These are phyloP conservation scores for Numida meleagris DNA, from an alignment of 2,113 vertebrate genomes.

Conservation along the genomic window DNA sequence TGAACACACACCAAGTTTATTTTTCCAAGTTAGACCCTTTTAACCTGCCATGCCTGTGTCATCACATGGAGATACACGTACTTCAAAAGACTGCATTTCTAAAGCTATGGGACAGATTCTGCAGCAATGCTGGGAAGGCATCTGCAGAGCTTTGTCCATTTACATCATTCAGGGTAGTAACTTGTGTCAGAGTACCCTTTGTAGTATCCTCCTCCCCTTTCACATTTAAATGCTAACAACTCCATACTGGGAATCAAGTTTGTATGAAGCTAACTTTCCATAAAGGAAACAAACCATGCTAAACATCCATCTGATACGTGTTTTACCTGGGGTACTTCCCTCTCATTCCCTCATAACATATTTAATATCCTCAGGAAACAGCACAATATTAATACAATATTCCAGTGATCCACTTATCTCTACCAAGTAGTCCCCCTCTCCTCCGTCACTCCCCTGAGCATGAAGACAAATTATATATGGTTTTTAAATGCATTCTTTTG, in stretches of 20 bases:
- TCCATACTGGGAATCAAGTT: background rate
- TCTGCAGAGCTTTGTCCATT: background rate
- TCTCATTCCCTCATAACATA: background rate
- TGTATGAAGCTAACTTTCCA: background rate
- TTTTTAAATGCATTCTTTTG: slow-evolving; percentile 52
- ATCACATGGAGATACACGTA: background rate
- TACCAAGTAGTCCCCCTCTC: background rate
- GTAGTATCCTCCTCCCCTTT: background rate
- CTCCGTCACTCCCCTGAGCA: slow-evolving; percentile 26
- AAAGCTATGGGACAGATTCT: background rate
- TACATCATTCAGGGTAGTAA: background rate
- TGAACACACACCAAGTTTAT: background rate
- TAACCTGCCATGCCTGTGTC: background rate
- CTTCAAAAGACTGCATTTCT: background rate
- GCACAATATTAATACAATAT: background rate
- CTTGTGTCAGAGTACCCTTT: background rate
- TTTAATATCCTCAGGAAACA: background rate
- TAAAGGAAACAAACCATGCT: background rate
- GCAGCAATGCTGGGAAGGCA: background rate
- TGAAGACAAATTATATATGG: slow-evolving; percentile 50
- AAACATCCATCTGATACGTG: background rate
- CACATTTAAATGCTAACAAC: background rate
- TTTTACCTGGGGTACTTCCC: background rate
- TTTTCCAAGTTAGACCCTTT: background rate
- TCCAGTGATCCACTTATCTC: slow-evolving; percentile 28